Evolutionary conservation across 2,888 invertebrate genomes (phyloP), one percentile per base, ranked within the genome.

Genomic region (Tetanocera ferruginea): DNA sequence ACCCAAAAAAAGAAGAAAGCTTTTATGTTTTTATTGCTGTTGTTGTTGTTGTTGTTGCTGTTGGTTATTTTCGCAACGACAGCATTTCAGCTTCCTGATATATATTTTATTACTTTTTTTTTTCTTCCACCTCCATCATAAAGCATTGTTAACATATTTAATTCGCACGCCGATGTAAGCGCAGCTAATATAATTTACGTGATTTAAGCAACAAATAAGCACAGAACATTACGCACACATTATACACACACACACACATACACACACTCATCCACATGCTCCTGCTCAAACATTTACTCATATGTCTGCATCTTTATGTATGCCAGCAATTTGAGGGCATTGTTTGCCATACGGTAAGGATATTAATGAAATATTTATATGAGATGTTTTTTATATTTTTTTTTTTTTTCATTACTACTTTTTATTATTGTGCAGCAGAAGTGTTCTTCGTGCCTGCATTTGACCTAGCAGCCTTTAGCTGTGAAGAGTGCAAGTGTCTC

Each of bases 111-210:
- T 14, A n/a, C n/a, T 23, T 14, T 28, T 14, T 31, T 3, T 17
- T 17, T 28, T 28, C 28, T 14, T 34, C n/a, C 5, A 17, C n/a
- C 64, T 11, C 31, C 3, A 31, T 28, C 17, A 11, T n/a, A 55
- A 55, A n/a, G 55, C 55, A 55, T 55, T 55, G 55, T 55, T 55
- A n/a, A 23, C 55, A 55, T 55, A 55, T 55, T 55, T 55, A 5
- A 19, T 55, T 55, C 55, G 5, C 55, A 23, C 55, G 19, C 1
- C 19, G 5, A 43, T 43, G 43, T 2, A 23, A 19, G 5, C n/a
- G 19, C 19, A 19, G 55, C 23, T 55, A 55, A 19, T 9, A 19
- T 55, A 19, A 55, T 55, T 55, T 55, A 19, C 19, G n/a, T 55
- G n/a, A 19, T 19, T 55, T 55, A 55, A 55, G 55, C 52, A 5